These are phyloP conservation scores for Dryobotodes eremita DNA, from an alignment of 2,888 invertebrate species.

Conservation along the genomic window DNA sequence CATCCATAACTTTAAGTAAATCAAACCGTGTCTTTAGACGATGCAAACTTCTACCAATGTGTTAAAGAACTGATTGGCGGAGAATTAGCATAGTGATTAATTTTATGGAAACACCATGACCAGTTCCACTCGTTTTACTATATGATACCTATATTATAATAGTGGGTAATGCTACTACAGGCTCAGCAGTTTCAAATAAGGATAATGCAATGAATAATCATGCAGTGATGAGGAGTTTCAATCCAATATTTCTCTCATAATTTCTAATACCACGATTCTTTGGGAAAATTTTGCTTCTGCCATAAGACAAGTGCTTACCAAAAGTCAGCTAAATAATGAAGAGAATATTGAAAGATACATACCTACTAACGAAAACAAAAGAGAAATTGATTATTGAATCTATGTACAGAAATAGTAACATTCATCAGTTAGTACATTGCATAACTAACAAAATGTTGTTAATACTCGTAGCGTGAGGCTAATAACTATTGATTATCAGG, in stretches of 20 bases:
- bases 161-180: no score
- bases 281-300: neutral
- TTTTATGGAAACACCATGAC: neutral
- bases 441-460: constrained; percentile 58
- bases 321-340: neutral
- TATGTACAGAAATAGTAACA: constrained; percentile 8
- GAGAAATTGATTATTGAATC: constrained; percentile 29
- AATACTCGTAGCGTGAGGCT: constrained; percentile 63
- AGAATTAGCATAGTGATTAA: neutral
- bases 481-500: constrained; percentile 63
- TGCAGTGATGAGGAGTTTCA: no score
- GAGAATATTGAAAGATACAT: neutral
- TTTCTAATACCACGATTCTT: neutral
- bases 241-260: neutral
- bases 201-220: neutral
- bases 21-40: neutral
- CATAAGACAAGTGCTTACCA: neutral
- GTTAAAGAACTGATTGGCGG: neutral
- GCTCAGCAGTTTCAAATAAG: no score
- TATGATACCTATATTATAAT: neutral
- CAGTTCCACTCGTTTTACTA: neutral
- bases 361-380: constrained; percentile 5
- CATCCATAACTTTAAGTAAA: neutral
- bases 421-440: constrained; percentile 39
- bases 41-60: neutral